Evolutionary conservation across 2,888 invertebrate genomes (phyloP).

Genomic region (Enchytraeus crypticus): DNA sequence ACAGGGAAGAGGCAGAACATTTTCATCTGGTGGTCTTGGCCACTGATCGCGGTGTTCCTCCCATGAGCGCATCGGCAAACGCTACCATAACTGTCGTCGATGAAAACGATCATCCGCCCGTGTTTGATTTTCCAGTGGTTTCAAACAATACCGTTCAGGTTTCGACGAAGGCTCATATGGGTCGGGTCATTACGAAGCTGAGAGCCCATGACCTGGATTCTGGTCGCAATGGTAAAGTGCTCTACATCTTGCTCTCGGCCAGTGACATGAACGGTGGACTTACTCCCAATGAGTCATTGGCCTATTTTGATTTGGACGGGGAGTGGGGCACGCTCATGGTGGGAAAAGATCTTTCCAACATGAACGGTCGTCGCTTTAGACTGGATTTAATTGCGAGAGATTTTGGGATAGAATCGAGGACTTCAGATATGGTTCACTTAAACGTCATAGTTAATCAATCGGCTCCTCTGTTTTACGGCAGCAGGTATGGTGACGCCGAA

Average conservation of each 20-base stretch:
- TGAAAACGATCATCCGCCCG: constrained; percentile 25
- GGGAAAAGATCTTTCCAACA: constrained; percentile 7
- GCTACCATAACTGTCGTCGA: constrained; percentile 23
- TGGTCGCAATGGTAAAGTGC: too few species aligned
- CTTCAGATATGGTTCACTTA: constrained; percentile 3
- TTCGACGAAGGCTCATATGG: too few species aligned
- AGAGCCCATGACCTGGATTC: too few species aligned
- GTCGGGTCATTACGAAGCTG: too few species aligned
- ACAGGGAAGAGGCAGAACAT: constrained; percentile 18
- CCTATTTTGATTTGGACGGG: constrained; percentile 17
- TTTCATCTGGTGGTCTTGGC: constrained; percentile 21
- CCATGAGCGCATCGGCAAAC: constrained; percentile 18
- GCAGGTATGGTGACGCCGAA: neutral
- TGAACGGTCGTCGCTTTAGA: constrained; percentile 4
- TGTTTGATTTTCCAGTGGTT: constrained; percentile 17
- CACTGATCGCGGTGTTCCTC: constrained; percentile 9
- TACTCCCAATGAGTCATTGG: too few species aligned
- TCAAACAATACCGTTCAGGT: constrained; percentile 21
- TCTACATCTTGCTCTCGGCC: too few species aligned
- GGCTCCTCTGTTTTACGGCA: neutral
- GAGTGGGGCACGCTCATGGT: constrained; percentile 16
- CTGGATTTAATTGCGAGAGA: constrained; percentile 18
- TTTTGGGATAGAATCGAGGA: neutral
- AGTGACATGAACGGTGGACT: too few species aligned
- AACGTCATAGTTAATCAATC: constrained; percentile 13